Conservation (phyloP, 2,888 invertebrate species). For the Petrolisthes manimaculis region DNA sequence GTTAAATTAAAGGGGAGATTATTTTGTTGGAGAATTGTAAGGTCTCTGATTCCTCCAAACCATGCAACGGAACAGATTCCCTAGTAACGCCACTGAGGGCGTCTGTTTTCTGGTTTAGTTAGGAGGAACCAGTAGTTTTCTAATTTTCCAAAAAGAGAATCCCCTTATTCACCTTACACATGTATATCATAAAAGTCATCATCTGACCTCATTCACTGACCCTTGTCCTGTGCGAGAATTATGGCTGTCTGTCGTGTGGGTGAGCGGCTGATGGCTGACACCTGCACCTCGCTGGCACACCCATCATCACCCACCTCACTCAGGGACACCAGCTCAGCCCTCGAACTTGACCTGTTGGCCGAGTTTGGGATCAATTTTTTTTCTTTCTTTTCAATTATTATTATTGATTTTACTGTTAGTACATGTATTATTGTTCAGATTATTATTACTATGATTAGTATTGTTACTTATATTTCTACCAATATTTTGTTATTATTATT, state of each 20-base stretch:
- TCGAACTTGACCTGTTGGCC: constrained; percentile 54
- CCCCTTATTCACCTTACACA: neutral
- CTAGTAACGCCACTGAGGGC: too few species aligned
- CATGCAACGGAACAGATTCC: too few species aligned
- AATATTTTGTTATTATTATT: neutral
- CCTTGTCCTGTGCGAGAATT: constrained; percentile 62
- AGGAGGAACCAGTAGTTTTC: too few species aligned
- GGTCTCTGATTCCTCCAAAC: too few species aligned
- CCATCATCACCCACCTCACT: constrained; percentile 47
- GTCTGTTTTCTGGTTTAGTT: too few species aligned
- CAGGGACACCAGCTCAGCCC: constrained; percentile 56
- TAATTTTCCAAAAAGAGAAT: too few species aligned
- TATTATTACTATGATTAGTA: too few species aligned
- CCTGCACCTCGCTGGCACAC: constrained; percentile 62
- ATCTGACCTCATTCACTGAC: constrained; percentile 29
- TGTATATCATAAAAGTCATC: neutral
- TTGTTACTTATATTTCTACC: neutral
- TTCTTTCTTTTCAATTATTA: neutral
- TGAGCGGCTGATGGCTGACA: constrained; percentile 63
- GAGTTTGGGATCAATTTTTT: neutral
- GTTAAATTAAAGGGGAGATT: too few species aligned
- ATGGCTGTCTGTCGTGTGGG: constrained; percentile 64
- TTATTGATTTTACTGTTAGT: neutral
- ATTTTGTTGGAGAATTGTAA: too few species aligned
- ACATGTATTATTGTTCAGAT: too few species aligned